Evolutionary conservation across 2,797 vertebrate species (phyloP), one percentile per base, ranked within the genome.

Genomic region (Oceanodroma leucorhoa): DNA sequence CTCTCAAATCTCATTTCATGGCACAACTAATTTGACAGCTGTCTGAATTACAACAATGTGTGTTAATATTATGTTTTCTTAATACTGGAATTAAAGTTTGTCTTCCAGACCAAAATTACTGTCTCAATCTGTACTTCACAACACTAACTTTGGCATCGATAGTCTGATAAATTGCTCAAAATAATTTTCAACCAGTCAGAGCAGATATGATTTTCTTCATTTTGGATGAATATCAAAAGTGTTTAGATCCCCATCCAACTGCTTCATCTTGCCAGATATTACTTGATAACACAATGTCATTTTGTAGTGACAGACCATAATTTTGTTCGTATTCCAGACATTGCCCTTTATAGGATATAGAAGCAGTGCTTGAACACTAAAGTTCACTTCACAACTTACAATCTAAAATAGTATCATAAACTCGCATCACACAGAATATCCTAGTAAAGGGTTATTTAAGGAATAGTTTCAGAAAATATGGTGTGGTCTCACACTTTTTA

Each of bases 321-420:
- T 95, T 97, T 96, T 97, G 95, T 93, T 97, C 71, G 4, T 88
- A 90, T 97, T 96, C 90, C 92, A 93, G 88, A 97, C 89, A 65
- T 72, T 95, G 94, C 78, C 87, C 85, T 93, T 94, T 95, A 88
- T 89, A 96, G 90, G 86, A 92, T 97, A 89, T 55, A 64, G 86
- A 85, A 72, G 83, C 61, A 64, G 60, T 2, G 53, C 64, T 93
- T 90, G 50, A 97, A 92, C 0, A 4, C 46, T 81, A 26, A 96
- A 96, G 65, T 90, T 89, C 29, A 30, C 51, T 87, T 86, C 85
- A 85, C 60, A 83, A 83, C 58, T 95, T 89, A 11, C 18, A 66
- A 54, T 60, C 60, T 77, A 78, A 89, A 88, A 89, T 69, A 65
- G 46, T 80, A 46, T 64, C 53, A n/a, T 79, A 88, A 93, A 61